These are phyloP conservation scores for Falco punctatus DNA, from an alignment of 2,113 vertebrate genomes.

Conservation along the genomic window DNA sequence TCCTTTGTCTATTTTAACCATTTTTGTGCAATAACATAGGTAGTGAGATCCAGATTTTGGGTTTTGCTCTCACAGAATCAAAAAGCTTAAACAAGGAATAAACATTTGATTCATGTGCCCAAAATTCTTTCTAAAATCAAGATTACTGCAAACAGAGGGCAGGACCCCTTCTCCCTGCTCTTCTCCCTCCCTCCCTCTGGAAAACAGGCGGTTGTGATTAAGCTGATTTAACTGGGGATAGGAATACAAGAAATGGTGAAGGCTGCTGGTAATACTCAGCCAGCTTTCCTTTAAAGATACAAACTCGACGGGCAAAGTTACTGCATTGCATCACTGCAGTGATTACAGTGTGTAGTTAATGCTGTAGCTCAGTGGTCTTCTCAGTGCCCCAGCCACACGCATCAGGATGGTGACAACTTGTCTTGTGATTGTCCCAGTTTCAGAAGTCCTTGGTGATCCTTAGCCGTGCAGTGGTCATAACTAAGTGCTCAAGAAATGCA, in stretches of 20 bases:
- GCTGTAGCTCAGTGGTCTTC: not conserved
- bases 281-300: not conserved
- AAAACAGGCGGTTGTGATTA: not conserved
- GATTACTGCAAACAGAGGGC: not conserved
- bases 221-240: not conserved
- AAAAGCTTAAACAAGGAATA: not conserved
- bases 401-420: not conserved
- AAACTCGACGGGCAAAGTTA: not conserved
- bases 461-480: not conserved
- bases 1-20: not conserved
- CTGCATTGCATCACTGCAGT: not conserved
- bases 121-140: not conserved
- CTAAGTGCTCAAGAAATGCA: not conserved
- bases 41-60: not conserved
- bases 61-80: not conserved
- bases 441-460: not conserved
- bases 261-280: not conserved
- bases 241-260: not conserved
- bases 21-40: not conserved
- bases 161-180: not conserved
- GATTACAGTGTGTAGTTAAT: not conserved
- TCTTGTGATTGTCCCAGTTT: not conserved
- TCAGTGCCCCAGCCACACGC: too few species aligned
- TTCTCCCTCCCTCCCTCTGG: not conserved
- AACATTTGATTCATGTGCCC: not conserved